Evolutionary conservation across 1,140 invertebrate species (phyloP).

Genomic region (Bombus sylvicola): DNA sequence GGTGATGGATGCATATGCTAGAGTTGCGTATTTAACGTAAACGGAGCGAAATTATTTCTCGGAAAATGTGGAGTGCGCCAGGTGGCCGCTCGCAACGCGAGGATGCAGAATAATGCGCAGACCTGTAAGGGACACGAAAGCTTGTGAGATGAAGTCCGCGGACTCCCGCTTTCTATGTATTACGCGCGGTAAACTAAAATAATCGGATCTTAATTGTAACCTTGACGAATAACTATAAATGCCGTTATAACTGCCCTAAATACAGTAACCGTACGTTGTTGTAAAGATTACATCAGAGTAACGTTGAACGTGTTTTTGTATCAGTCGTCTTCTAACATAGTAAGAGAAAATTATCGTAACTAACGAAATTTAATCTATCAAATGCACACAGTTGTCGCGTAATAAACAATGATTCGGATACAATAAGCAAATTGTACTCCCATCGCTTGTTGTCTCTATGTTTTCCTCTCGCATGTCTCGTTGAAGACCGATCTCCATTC

Average conservation of each 20-base stretch:
- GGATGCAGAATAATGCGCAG: slow-evolving; percentile 1
- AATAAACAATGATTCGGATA: too few relatives aligned
- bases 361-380: too few relatives aligned
- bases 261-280: neutral
- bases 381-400: too few relatives aligned
- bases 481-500: too few relatives aligned
- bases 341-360: too few relatives aligned
- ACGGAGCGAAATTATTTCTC: neutral
- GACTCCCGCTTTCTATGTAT: neutral
- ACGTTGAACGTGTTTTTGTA: neutral
- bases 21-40: neutral
- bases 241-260: neutral
- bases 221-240: neutral
- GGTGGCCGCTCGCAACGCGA: neutral
- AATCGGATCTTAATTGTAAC: neutral
- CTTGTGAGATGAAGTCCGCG: neutral
- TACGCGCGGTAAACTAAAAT: neutral
- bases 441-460: too few relatives aligned
- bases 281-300: too few relatives aligned
- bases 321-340: too few relatives aligned
- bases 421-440: too few relatives aligned
- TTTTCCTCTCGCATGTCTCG: too few relatives aligned
- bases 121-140: neutral
- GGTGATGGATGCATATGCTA: neutral
- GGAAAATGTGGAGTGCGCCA: slow-evolving; percentile 9